phyloP scores from a whole-genome alignment of 2,797 vertebrate genomes.

The Hozukius guyotensis region DNA sequence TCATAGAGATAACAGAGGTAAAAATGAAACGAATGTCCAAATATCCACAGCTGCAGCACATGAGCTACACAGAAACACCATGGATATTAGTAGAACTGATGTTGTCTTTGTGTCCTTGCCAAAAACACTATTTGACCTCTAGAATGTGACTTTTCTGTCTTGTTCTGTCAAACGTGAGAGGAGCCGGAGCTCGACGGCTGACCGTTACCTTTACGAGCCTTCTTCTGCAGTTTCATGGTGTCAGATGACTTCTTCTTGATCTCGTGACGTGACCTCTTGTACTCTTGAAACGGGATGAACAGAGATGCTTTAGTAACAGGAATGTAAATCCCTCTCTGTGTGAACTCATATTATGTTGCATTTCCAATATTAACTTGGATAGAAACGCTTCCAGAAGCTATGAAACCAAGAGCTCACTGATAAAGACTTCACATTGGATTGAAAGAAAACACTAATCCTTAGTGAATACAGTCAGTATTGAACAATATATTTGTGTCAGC shows the following conservation, averaged over 20 bases:
- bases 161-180: not conserved
- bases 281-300: conserved; percentile 82
- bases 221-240: conserved; percentile 98
- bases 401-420: not conserved
- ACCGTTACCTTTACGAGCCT: conserved; percentile 94
- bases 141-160: not conserved
- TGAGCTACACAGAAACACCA: not conserved
- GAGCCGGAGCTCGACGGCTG: not conserved
- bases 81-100: not conserved
- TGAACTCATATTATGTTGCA: not conserved
- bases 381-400: not conserved
- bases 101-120: not conserved
- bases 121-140: not conserved
- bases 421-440: not conserved
- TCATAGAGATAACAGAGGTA: not conserved
- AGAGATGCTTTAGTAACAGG: conserved; percentile 32
- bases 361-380: not conserved
- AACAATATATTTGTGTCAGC: not conserved
- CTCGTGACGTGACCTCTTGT: conserved; percentile 96
- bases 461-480: not conserved
- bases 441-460: not conserved
- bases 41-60: not conserved
- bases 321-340: conserved; percentile 16
- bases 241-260: conserved; percentile 99
- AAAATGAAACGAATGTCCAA: not conserved